Evolutionary conservation across 2,888 invertebrate species (phyloP), one percentile per base, ranked within the genome.

Genomic region (Hyposoter dolosus): DNA sequence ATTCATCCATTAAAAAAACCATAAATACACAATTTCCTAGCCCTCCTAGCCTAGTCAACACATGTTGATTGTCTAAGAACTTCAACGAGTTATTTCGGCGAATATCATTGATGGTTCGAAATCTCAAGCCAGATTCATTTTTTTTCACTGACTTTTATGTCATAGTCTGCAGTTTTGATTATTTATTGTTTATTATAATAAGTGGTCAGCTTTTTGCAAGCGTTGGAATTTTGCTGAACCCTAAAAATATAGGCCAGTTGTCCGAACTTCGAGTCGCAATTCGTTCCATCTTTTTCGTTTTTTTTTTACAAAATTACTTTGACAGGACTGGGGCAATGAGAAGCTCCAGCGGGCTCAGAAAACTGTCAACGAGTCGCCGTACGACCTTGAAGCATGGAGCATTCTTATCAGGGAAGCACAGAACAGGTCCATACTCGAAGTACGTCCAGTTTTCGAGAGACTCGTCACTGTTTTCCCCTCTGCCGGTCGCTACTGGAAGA

Each of bases 321-420:
- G 93, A 9, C 91, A 98, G 98, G 98, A 98, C 94, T 98, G 98
- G 98, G 98, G 98, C 10, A 98, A 97, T 93, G 98, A 98, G 91
- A 96, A 98, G 86, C 94, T 98, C 60, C 96, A 96, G 88, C 95
- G 98, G 45, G 98, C 98, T 5, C 98, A 98, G 92, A 96, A 97
- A 88, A 97, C 97, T 2, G 97, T 99, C 0, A 98, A 98, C 93
- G 96, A 97, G 63, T 98, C 98, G 89, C 96, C 97, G 0, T 99
- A 98, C 92, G 99, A 99, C 94, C 96, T 99, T 47, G 99, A 99
- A 94, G 98, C 99, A 43, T 99, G 99, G 99, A 99, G 99, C 79
- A 96, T 99, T 35, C 96, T 99, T 81, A 96, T 99, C 72, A 95
- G 99, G 79, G 99, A 99, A 94, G 98, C 98, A 0, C 99, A 99